phyloP scores from a whole-genome alignment of 2,888 invertebrate species.

The Leptodirus hochenwartii region DNA sequence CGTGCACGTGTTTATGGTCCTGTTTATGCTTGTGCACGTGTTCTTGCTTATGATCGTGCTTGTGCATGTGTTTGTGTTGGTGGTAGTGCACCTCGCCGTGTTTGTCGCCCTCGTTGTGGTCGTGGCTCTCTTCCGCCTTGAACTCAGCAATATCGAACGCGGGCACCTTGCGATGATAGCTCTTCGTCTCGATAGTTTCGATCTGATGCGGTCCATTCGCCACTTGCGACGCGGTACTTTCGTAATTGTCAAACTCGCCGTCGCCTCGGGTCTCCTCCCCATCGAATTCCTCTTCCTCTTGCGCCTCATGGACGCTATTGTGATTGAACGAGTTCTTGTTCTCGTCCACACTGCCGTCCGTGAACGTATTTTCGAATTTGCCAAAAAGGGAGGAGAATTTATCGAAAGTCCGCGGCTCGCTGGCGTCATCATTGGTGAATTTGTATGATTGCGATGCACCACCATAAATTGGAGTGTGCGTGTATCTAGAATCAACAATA shows the following conservation, averaged over 20 bases:
- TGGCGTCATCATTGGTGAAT: too few relatives aligned
- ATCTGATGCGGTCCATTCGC: slow-evolving; percentile 11
- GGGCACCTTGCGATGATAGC: slow-evolving; percentile 11
- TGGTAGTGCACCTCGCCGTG: slow-evolving; percentile 8
- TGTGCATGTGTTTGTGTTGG: slow-evolving; percentile 7
- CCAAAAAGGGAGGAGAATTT: too few relatives aligned
- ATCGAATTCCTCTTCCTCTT: too few relatives aligned
- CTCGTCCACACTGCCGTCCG: too few relatives aligned
- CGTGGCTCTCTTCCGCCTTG: slow-evolving; percentile 7
- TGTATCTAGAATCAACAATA: slow-evolving; percentile 1
- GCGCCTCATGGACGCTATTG: too few relatives aligned
- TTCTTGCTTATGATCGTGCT: slow-evolving; percentile 8
- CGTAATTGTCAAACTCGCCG: slow-evolving; percentile 8
- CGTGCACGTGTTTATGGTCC: slow-evolving; percentile 5
- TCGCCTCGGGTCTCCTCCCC: too few relatives aligned
- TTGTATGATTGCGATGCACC: too few relatives aligned
- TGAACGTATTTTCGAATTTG: too few relatives aligned
- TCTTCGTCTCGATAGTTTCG: slow-evolving; percentile 11
- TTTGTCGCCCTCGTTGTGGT: slow-evolving; percentile 8
- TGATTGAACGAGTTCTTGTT: too few relatives aligned
- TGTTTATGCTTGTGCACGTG: slow-evolving; percentile 8
- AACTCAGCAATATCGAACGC: slow-evolving; percentile 9
- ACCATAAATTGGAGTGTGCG: too few relatives aligned
- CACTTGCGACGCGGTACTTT: slow-evolving; percentile 9
- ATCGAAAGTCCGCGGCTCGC: too few relatives aligned